Conservation (phyloP, 1,140 invertebrate genomes). For the Babylonia areolata region DNA sequence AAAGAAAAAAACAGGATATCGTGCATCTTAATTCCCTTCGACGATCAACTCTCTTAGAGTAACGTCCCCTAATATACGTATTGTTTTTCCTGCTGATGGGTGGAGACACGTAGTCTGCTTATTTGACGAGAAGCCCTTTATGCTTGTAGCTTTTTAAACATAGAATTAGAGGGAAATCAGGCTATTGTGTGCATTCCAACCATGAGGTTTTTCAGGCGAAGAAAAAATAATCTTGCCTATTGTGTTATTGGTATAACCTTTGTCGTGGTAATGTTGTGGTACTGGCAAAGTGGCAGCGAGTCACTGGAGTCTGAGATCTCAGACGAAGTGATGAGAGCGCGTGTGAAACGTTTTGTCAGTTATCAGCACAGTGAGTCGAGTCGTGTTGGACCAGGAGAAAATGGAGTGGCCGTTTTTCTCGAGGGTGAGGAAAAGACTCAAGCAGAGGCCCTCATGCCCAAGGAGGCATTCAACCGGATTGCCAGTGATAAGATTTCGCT, state of each 20-base stretch:
- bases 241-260: neutral
- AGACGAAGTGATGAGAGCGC: conserved; percentile 33
- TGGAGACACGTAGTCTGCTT: conserved; percentile 18
- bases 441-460: conserved; percentile 79
- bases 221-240: conserved; percentile 4
- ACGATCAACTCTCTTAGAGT: neutral
- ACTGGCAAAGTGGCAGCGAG: conserved; percentile 11
- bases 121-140: neutral
- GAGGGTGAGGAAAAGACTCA: conserved; percentile 62
- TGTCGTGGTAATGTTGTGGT: conserved; percentile 17
- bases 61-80: neutral
- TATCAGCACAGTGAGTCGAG: conserved; percentile 55
- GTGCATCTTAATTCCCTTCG: neutral
- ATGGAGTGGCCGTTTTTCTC: conserved; percentile 61
- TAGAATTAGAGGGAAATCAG: too few relatives aligned
- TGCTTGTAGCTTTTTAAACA: too few relatives aligned
- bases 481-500: conserved; percentile 92
- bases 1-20: too few relatives aligned
- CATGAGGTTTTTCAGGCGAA: conserved; percentile 26
- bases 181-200: neutral
- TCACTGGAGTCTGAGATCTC: neutral
- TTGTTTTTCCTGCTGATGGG: neutral
- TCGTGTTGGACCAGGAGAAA: conserved; percentile 68
- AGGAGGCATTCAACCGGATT: conserved; percentile 93
- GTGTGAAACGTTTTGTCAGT: conserved; percentile 57